phyloP scores from a whole-genome alignment of 2,888 invertebrate species.

The Horisme vitalbata region DNA sequence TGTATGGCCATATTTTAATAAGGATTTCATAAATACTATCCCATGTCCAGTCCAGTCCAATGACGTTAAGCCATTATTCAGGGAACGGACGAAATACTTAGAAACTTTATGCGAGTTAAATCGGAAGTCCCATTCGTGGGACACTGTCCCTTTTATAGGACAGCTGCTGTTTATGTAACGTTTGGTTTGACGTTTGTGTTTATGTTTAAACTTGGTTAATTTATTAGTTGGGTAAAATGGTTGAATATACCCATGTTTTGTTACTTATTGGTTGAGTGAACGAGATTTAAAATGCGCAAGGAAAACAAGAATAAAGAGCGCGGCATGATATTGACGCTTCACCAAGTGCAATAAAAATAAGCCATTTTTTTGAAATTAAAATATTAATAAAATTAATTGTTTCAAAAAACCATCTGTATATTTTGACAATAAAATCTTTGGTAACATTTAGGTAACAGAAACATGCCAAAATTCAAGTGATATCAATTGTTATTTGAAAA shows the following conservation, averaged over 20 bases:
- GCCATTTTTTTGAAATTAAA: too few species aligned
- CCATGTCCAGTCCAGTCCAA: conserved; percentile 14
- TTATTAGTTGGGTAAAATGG: conserved; percentile 16
- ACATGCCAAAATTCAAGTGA: too few species aligned
- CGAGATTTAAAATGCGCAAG: too few species aligned
- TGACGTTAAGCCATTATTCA: conserved; percentile 26
- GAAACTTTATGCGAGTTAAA: conserved; percentile 31
- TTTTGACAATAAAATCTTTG: too few species aligned
- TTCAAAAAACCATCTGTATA: too few species aligned
- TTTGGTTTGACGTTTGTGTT: conserved; percentile 29
- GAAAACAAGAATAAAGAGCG: too few species aligned
- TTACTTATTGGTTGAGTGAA: neutral
- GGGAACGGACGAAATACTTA: conserved; percentile 29
- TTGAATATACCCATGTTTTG: conserved; percentile 2
- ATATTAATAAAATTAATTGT: too few species aligned
- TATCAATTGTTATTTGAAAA: too few species aligned
- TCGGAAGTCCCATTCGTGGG: conserved; percentile 26
- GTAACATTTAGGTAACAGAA: too few species aligned
- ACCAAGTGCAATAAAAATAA: too few species aligned
- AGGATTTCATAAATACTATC: conserved; percentile 24
- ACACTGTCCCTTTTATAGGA: conserved; percentile 23
- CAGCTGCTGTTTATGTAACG: conserved; percentile 27
- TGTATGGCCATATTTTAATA: too few species aligned
- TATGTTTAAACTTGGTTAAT: conserved; percentile 22
- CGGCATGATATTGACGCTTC: too few species aligned